A percentile compares a stretch with the other conserved stretches of the same genome.
Evolutionary conservation across 1,140 invertebrate species (phyloP).

Genomic region (Panulirus ornatus): DNA sequence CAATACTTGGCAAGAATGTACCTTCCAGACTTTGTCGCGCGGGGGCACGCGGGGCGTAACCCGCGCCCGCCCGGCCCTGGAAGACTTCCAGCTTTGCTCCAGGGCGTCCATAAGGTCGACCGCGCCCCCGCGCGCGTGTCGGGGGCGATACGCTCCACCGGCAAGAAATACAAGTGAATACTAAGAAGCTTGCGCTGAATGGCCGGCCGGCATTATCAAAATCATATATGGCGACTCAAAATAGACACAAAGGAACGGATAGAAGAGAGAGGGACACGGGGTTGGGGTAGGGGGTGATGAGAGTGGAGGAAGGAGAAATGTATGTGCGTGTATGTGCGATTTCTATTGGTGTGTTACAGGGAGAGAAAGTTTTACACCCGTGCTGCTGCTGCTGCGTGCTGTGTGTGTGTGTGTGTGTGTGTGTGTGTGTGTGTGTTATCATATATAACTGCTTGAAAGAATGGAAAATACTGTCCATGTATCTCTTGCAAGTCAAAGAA

Average conservation of each 20-base stretch:
- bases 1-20: conserved; percentile 35
- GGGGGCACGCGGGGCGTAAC: conserved; percentile 2
- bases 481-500: too few species aligned
- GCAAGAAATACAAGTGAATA: conserved; percentile 14
- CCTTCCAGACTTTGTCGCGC: not conserved
- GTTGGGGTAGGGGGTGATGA: not conserved
- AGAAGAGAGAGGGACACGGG: too few species aligned
- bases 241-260: not conserved
- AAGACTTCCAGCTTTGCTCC: not conserved
- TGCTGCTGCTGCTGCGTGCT: too few species aligned
- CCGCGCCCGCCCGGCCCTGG: not conserved
- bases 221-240: conserved; percentile 57
- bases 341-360: not conserved
- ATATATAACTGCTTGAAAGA: too few species aligned
- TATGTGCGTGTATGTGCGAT: not conserved
- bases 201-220: conserved; percentile 34
- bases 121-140: not conserved
- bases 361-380: too few species aligned
- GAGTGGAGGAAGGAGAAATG: not conserved
- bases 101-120: not conserved
- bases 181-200: conserved; percentile 46
- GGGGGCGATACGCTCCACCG: not conserved
- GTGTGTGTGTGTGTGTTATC: too few species aligned
- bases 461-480: too few species aligned
- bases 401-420: too few species aligned